Conservation (phyloP, 1,140 invertebrate genomes). For the Leguminivora glycinivorella region DNA sequence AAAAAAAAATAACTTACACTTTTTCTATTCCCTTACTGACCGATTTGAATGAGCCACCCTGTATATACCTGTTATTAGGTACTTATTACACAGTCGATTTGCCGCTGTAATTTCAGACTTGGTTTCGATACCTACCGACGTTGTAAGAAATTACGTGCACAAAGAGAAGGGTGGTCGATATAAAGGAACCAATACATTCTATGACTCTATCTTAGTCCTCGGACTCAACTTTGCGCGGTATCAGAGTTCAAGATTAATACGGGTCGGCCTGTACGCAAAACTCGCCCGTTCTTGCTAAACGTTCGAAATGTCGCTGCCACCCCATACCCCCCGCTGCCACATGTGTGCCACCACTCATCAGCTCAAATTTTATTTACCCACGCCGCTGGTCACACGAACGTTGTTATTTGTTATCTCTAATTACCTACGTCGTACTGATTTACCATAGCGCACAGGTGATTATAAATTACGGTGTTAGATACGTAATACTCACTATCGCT, state of each 20-base stretch:
- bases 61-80: too few species aligned
- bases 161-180: too few species aligned
- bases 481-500: neutral
- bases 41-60: too few species aligned
- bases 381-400: conserved; percentile 35
- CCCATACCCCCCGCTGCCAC: conserved; percentile 48
- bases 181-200: too few species aligned
- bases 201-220: too few species aligned
- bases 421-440: conserved; percentile 21
- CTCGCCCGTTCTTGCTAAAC: neutral
- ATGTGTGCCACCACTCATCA: conserved; percentile 72
- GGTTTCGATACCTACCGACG: too few species aligned
- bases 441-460: conserved; percentile 14
- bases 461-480: neutral
- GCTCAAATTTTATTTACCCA: conserved; percentile 44
- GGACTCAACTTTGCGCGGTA: neutral
- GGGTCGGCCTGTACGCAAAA: neutral
- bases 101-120: too few species aligned
- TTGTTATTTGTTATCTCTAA: conserved; percentile 39
- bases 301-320: conserved; percentile 24
- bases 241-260: neutral
- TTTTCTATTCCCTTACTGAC: too few species aligned
- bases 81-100: too few species aligned
- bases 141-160: too few species aligned
- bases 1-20: too few species aligned